These are phyloP conservation scores for Sialia sialis DNA, from an alignment of 2,113 vertebrate genomes.

Conservation along the genomic window DNA sequence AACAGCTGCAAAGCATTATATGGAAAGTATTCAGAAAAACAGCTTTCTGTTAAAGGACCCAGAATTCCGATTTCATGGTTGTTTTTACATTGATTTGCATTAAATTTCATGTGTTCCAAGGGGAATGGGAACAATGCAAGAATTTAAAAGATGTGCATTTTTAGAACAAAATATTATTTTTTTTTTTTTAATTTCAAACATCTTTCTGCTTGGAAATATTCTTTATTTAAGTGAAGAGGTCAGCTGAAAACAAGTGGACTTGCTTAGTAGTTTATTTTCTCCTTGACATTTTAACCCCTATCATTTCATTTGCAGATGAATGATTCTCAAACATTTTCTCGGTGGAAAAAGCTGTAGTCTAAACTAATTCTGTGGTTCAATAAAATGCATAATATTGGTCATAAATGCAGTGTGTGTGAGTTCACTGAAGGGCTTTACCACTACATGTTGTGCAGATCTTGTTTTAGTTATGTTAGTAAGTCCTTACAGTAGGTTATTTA, in stretches of 20 bases:
- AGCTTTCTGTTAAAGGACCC: not conserved
- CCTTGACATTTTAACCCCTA: not conserved
- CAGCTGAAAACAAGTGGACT: not conserved
- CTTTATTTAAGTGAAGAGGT: not conserved
- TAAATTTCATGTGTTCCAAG: not conserved
- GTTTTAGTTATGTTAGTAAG: not conserved
- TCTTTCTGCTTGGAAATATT: not conserved
- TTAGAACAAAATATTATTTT: not conserved
- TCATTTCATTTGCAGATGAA: not conserved
- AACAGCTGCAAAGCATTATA: not conserved
- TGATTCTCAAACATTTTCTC: not conserved
- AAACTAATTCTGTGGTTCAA: not conserved
- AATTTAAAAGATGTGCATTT: not conserved
- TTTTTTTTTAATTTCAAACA: not conserved
- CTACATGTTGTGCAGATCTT: not conserved
- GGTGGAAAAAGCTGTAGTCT: not conserved
- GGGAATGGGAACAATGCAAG: not conserved
- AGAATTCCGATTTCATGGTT: not conserved
- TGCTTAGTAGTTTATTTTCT: not conserved
- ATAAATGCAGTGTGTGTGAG: rapidly evolving
- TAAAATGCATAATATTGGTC: not conserved
- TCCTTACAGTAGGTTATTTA: not conserved
- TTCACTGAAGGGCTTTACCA: rapidly evolving
- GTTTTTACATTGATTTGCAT: not conserved
- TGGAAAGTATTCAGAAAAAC: not conserved